phyloP scores from a whole-genome alignment of 2,888 invertebrate species.

The Folsomia manolachei region DNA sequence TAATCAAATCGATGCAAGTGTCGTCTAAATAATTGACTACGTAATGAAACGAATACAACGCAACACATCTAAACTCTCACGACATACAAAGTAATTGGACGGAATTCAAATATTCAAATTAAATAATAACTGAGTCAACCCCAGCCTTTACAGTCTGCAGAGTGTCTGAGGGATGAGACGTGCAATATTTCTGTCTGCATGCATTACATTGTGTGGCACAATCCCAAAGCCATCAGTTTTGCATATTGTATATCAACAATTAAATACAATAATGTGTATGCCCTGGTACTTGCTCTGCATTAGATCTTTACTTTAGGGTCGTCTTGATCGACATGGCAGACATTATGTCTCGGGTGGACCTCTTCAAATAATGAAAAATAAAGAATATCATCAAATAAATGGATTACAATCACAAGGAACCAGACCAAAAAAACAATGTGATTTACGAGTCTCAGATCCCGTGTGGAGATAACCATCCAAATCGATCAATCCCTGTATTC shows the following conservation, averaged over 20 bases:
- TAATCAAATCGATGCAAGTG: neutral
- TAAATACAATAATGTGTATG: neutral
- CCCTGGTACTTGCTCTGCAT: neutral
- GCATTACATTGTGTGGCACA: neutral
- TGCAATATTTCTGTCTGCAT: too few species aligned
- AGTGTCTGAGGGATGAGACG: neutral
- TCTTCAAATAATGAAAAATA: neutral
- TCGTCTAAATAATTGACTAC: neutral
- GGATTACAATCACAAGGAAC: neutral
- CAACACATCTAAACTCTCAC: neutral
- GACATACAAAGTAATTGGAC: neutral
- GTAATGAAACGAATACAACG: neutral
- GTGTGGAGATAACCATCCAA: neutral
- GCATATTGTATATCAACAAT: neutral
- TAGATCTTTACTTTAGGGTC: neutral
- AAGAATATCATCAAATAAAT: too few species aligned
- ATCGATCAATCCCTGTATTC: neutral
- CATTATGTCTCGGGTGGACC: neutral
- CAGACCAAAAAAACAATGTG: neutral
- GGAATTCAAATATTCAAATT: neutral
- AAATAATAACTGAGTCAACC: neutral
- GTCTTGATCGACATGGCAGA: neutral
- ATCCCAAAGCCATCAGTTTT: neutral
- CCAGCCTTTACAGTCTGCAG: neutral
- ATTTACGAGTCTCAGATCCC: neutral